These are phyloP conservation scores for Camponotus pennsylvanicus DNA, from an alignment of 1,140 invertebrate species.

Conservation along the genomic window DNA sequence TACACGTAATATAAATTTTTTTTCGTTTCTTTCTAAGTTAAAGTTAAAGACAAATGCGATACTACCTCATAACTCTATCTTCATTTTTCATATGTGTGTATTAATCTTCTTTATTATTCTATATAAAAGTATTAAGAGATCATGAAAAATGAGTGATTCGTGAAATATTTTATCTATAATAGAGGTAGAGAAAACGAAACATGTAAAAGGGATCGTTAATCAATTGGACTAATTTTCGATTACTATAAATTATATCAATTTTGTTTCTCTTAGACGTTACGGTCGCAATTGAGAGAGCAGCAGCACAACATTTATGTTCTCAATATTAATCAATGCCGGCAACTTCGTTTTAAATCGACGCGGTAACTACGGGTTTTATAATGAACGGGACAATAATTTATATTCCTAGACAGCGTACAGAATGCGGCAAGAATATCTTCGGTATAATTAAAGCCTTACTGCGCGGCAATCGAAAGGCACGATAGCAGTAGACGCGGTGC, in stretches of 20 bases:
- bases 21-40: too few species aligned
- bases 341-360: slow-evolving; percentile 38
- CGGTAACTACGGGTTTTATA: not conserved
- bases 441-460: slow-evolving; percentile 54
- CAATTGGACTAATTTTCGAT: not conserved
- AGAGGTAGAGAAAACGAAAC: not conserved
- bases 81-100: too few species aligned
- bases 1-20: too few species aligned
- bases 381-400: slow-evolving; percentile 49
- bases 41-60: too few species aligned
- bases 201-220: not conserved
- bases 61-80: too few species aligned
- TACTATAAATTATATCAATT: not conserved
- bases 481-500: slow-evolving; percentile 11
- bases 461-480: slow-evolving; percentile 31
- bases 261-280: not conserved
- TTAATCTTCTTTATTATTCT: too few species aligned
- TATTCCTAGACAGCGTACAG: slow-evolving; percentile 26
- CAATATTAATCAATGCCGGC: slow-evolving; percentile 38
- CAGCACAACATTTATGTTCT: slow-evolving; percentile 17
- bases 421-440: slow-evolving; percentile 11
- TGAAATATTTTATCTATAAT: not conserved
- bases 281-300: not conserved
- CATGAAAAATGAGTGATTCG: too few species aligned
- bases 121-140: too few species aligned